Evolutionary conservation across 2,888 invertebrate genomes (phyloP), one percentile per base, ranked within the genome.

Genomic region (Cordilura impudica): DNA sequence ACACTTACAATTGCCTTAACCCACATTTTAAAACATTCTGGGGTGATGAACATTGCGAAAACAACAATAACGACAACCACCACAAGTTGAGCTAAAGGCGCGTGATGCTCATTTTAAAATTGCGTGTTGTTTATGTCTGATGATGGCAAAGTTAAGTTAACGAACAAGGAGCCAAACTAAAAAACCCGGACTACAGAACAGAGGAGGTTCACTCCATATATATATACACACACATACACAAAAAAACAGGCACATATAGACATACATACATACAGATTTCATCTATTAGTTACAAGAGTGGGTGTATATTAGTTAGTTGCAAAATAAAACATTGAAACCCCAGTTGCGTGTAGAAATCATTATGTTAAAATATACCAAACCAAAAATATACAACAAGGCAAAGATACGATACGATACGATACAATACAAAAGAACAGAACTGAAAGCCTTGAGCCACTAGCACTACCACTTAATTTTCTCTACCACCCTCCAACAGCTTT

Each of bases 41-140:
- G 31, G 18, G 35, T 60, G 18, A 56, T 63, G 35, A 29, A 29
- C 31, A 73, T 8, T n/a, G n/a, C n/a, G 29, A 8, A 21, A 56
- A 26, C 47, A 54, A 63, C 16, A 58, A 39, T 43, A 61, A 43
- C 18, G 14, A 39, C 16, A 49, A 47, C 29, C 43, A 56, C 23
- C 45, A 16, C 18, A 49, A 60, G 39, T 7, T 5, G 35, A 49
- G 58, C 19, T 31, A 43, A 81, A 81, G 75, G 81, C 77, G 84
- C 84, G 84, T 85, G 84, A 83, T 83, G 80, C 84, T 86, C 84
- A 83, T 85, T 86, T 85, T 84, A 83, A 85, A 87, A 85, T 87
- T 87, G 86, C 87, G 86, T 87, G 86, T 83, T 83, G 43, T 70
- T n/a, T n/a, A n/a, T n/a, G n/a, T 73, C 63, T 45, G 35, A 51